phyloP scores from a whole-genome alignment of 2,888 invertebrate genomes.

The Trichogramma evanescens region DNA sequence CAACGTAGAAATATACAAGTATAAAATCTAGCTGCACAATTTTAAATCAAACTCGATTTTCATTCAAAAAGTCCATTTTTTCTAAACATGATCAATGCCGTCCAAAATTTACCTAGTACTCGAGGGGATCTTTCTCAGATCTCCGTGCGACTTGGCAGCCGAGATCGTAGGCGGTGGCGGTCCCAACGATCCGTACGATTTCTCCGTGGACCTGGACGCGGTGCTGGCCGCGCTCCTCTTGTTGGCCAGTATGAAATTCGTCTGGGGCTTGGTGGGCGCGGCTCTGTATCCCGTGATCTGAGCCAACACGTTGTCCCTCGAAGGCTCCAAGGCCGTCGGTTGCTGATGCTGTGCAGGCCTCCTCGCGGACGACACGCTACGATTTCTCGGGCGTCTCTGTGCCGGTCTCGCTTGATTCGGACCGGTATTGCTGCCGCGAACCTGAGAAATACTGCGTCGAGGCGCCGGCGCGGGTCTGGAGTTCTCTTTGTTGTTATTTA shows the following conservation, averaged over 20 bases:
- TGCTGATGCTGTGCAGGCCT: background rate
- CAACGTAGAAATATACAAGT: too few species aligned
- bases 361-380: background rate
- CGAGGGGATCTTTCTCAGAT: background rate
- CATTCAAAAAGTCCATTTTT: too few species aligned
- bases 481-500: conserved; percentile 1
- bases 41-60: too few species aligned
- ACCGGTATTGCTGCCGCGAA: background rate
- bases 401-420: background rate
- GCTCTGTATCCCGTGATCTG: background rate
- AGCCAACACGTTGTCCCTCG: conserved; percentile 7
- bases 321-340: background rate
- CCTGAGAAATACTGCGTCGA: conserved; percentile 10
- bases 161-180: too few species aligned
- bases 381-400: background rate
- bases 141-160: background rate
- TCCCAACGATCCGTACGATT: background rate
- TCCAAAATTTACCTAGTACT: too few species aligned
- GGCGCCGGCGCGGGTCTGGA: background rate
- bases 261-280: conserved; percentile 14
- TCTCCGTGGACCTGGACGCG: background rate
- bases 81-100: too few species aligned
- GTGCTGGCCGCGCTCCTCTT: conserved; percentile 22
- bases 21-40: too few species aligned
- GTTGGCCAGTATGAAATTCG: conserved; percentile 27